A percentile compares a stretch with the other conserved stretches of the same genome.
Evolutionary conservation across 2,888 invertebrate genomes (phyloP).

Genomic region (Coleophora flavipennella): DNA sequence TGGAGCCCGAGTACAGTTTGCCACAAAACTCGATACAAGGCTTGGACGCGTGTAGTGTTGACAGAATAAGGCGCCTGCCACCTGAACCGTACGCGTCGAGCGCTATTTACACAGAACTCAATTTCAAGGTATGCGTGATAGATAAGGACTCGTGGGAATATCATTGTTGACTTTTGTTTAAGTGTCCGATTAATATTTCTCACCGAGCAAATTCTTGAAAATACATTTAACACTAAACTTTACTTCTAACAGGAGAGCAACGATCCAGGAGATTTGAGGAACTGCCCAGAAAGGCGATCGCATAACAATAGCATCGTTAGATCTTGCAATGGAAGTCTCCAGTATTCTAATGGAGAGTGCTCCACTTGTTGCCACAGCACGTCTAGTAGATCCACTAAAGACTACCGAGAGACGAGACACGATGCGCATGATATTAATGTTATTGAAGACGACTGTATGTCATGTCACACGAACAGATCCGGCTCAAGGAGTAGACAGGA

Average conservation of each 20-base stretch:
- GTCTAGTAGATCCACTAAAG: conserved; percentile 63
- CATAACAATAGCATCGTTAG: conserved; percentile 68
- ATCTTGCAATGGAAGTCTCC: conserved; percentile 64
- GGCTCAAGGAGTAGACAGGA: conserved; percentile 64
- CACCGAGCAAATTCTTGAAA: conserved; percentile 21
- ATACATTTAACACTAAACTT: conserved; percentile 28
- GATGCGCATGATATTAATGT: conserved; percentile 59
- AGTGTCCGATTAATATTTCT: conserved; percentile 41
- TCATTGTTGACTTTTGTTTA: conserved; percentile 33
- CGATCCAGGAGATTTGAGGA: conserved; percentile 59
- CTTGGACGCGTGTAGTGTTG: conserved; percentile 56
- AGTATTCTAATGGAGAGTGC: conserved; percentile 65
- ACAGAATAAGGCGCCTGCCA: conserved; percentile 55
- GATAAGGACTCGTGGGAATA: conserved; percentile 50
- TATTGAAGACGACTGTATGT: conserved; percentile 57
- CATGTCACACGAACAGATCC: conserved; percentile 63
- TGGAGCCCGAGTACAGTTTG: conserved; percentile 63
- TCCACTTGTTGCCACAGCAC: conserved; percentile 67
- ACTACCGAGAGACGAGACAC: conserved; percentile 58
- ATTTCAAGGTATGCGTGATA: conserved; percentile 56
- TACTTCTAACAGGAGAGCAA: conserved; percentile 57
- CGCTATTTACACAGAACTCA: conserved; percentile 70
- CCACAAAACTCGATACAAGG: conserved; percentile 66
- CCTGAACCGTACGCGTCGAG: conserved; percentile 66
- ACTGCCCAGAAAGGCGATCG: conserved; percentile 60